Conservation (phyloP, 2,113 vertebrate genomes). For the Maccullochella peelii region DNA sequence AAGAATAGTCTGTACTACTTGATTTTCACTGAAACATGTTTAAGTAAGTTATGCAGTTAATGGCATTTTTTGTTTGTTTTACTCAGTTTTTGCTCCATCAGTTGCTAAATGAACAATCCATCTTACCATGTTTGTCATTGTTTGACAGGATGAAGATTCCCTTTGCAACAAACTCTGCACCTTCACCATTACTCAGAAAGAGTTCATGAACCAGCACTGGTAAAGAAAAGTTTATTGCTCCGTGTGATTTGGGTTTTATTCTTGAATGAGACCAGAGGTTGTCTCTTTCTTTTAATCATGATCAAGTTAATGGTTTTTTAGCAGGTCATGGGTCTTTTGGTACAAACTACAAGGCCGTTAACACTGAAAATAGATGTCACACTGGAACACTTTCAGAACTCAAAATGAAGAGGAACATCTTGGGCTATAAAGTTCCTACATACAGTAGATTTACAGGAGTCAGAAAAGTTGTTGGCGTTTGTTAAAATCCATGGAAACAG, state of each 20-base stretch:
- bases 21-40: not conserved
- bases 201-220: constrained; percentile 99
- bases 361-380: not conserved
- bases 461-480: not conserved
- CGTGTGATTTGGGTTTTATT: constrained; percentile 15
- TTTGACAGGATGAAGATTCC: constrained; percentile 96
- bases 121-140: constrained; percentile 22
- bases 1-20: not conserved
- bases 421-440: not conserved
- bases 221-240: constrained; percentile 79
- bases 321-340: not conserved
- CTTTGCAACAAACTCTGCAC: constrained; percentile 99
- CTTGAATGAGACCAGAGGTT: constrained; percentile 29
- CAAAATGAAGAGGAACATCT: not conserved
- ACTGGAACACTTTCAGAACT: not conserved
- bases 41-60: too few species aligned
- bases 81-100: not conserved
- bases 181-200: constrained; percentile 99
- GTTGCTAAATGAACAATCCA: not conserved
- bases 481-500: not conserved
- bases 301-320: not conserved
- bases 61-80: not conserved
- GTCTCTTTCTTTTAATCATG: not conserved
- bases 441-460: constrained; percentile 10
- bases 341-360: not conserved